These are phyloP conservation scores for Anableps anableps DNA, from an alignment of 2,797 vertebrate genomes.

Conservation along the genomic window DNA sequence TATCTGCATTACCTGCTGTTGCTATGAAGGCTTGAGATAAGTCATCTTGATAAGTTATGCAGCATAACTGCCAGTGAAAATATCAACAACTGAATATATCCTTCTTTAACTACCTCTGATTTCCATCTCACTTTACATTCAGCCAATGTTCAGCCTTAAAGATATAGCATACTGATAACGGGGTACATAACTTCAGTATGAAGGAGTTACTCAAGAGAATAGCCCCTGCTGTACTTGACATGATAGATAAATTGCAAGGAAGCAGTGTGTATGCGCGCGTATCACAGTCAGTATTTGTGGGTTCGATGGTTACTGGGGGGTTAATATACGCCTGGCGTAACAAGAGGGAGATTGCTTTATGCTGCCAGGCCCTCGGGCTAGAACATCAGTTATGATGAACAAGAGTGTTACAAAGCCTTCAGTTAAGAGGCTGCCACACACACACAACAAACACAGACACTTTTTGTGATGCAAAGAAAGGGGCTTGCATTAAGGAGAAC, in stretches of 20 bases:
- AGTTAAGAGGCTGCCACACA: slow-evolving; percentile 62
- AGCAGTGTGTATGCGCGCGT: slow-evolving; percentile 27
- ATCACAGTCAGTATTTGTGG: slow-evolving; percentile 43
- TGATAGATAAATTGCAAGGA: slow-evolving; percentile 66
- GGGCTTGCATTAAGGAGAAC: slow-evolving; percentile 33
- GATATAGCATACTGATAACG: slow-evolving; percentile 51
- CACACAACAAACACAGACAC: slow-evolving; percentile 21
- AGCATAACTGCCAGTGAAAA: background rate
- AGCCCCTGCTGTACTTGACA: slow-evolving; percentile 61
- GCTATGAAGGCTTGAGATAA: background rate
- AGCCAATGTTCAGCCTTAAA: slow-evolving; percentile 35
- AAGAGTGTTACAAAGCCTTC: slow-evolving; percentile 74
- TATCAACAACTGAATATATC: slow-evolving; percentile 21
- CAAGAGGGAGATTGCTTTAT: slow-evolving; percentile 76
- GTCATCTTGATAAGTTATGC: background rate
- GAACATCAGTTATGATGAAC: slow-evolving; percentile 76
- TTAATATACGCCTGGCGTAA: slow-evolving; percentile 74
- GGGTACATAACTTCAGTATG: slow-evolving; percentile 59
- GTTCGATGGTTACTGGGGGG: slow-evolving; percentile 61
- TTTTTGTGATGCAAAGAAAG: slow-evolving; percentile 18
- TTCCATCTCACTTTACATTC: slow-evolving; percentile 29
- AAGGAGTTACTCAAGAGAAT: slow-evolving; percentile 68
- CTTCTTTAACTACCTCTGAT: slow-evolving; percentile 20
- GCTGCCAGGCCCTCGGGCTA: slow-evolving; percentile 67
- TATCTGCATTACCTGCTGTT: background rate